Evolutionary conservation across 2,888 invertebrate genomes (phyloP).

Genomic region (Phyllotreta striolata): DNA sequence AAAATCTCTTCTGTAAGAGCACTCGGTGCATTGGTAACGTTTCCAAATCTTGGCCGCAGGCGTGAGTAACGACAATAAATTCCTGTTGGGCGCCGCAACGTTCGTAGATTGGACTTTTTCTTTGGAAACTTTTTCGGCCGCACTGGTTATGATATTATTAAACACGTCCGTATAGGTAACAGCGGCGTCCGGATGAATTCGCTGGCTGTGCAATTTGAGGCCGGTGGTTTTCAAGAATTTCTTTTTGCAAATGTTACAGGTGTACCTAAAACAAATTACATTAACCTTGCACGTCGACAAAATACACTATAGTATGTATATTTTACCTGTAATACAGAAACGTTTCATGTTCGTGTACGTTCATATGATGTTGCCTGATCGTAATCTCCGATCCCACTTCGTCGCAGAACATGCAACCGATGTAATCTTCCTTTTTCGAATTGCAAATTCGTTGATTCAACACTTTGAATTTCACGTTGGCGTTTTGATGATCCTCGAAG

Average conservation of each 20-base stretch:
- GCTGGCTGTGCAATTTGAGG: slow-evolving; percentile 49
- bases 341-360: slow-evolving; percentile 53
- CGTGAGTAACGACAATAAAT: slow-evolving; percentile 38
- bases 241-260: slow-evolving; percentile 51
- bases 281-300: too few relatives aligned
- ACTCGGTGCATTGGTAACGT: slow-evolving; percentile 59
- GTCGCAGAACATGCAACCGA: slow-evolving; percentile 52
- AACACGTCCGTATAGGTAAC: slow-evolving; percentile 51
- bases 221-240: slow-evolving; percentile 45
- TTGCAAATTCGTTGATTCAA: slow-evolving; percentile 38
- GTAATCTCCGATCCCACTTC: slow-evolving; percentile 51
- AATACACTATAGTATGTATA: slow-evolving; percentile 20
- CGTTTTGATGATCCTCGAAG: slow-evolving; percentile 34
- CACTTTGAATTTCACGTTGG: slow-evolving; percentile 38
- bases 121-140: background rate
- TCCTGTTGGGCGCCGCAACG: background rate
- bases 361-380: slow-evolving; percentile 56
- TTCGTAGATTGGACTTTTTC: background rate
- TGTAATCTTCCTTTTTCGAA: slow-evolving; percentile 31
- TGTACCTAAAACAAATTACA: slow-evolving; percentile 45
- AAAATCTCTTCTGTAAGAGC: slow-evolving; percentile 53
- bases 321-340: slow-evolving; percentile 33
- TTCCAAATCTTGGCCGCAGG: slow-evolving; percentile 37
- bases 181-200: slow-evolving; percentile 49
- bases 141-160: slow-evolving; percentile 46